Percentiles rank a stretch among this genome's conserved stretches.
These are phyloP conservation scores for Papilio xuthus DNA, from an alignment of 1,140 invertebrate genomes.

Conservation along the genomic window DNA sequence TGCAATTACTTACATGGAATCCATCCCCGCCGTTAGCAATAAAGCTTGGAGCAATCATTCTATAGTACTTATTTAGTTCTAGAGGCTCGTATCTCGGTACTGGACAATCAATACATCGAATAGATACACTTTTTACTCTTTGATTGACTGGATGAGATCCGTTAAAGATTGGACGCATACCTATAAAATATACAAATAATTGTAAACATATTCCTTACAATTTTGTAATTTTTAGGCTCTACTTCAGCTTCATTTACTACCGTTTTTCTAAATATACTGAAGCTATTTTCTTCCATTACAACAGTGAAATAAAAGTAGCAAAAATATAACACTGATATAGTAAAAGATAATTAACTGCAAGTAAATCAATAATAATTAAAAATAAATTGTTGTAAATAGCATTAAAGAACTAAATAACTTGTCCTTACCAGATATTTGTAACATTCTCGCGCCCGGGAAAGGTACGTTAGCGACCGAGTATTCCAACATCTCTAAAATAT, in stretches of 20 bases:
- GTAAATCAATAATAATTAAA: too few species aligned
- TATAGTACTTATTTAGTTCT: constrained; percentile 82
- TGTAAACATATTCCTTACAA: too few species aligned
- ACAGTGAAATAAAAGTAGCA: too few species aligned
- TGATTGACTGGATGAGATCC: constrained; percentile 80
- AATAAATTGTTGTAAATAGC: background rate
- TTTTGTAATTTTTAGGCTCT: too few species aligned
- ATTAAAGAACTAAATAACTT: background rate
- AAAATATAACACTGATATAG: too few species aligned
- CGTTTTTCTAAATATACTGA: too few species aligned
- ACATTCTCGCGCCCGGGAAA: constrained; percentile 81
- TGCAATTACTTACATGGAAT: constrained; percentile 65
- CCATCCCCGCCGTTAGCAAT: constrained; percentile 86
- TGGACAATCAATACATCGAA: constrained; percentile 85
- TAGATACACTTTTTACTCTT: constrained; percentile 81
- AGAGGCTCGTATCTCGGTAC: constrained; percentile 84
- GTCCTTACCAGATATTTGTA: constrained; percentile 82
- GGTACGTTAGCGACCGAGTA: constrained; percentile 79
- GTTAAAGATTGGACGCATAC: constrained; percentile 78
- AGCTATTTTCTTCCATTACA: too few species aligned
- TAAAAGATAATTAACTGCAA: too few species aligned
- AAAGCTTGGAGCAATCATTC: constrained; percentile 83
- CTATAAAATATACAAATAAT: constrained; percentile 43
- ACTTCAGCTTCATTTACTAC: too few species aligned
- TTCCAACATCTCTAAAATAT: constrained; percentile 84